Percentiles rank a stretch among this genome's conserved stretches.
Conservation (phyloP, 2,113 vertebrate species). For the Mesocricetus auratus region DNA sequence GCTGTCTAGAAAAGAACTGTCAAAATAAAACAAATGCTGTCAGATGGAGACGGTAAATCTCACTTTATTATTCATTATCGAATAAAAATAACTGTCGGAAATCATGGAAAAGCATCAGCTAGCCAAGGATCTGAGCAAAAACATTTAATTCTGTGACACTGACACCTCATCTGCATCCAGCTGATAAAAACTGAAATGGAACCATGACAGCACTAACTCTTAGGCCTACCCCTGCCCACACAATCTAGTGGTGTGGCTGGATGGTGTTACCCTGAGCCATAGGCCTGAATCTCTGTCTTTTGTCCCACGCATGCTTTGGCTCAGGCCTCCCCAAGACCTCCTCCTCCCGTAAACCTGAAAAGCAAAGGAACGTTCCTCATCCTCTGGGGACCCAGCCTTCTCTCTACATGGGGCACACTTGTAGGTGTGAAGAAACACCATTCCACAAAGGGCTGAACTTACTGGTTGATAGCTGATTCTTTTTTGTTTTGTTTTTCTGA, state of each 20-base stretch:
- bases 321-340: not conserved
- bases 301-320: rapidly evolving
- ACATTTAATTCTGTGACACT: not conserved
- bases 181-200: slow-evolving; percentile 68
- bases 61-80: slow-evolving; percentile 77
- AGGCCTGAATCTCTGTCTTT: not conserved
- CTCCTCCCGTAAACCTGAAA: not conserved
- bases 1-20: slow-evolving; percentile 76
- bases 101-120: slow-evolving; percentile 62
- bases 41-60: slow-evolving; percentile 63
- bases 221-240: not conserved
- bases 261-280: not conserved
- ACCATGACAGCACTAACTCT: not conserved
- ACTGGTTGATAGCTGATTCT: not conserved
- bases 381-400: not conserved
- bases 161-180: slow-evolving; percentile 20
- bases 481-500: no score
- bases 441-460: not conserved
- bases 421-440: not conserved
- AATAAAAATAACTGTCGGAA: slow-evolving; percentile 75
- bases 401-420: not conserved
- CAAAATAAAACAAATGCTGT: slow-evolving; percentile 77
- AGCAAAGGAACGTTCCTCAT: not conserved
- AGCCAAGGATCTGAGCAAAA: slow-evolving; percentile 60
- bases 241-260: not conserved